phyloP scores from a whole-genome alignment of 1,140 invertebrate species.

The Proctacanthus coquilletti region DNA sequence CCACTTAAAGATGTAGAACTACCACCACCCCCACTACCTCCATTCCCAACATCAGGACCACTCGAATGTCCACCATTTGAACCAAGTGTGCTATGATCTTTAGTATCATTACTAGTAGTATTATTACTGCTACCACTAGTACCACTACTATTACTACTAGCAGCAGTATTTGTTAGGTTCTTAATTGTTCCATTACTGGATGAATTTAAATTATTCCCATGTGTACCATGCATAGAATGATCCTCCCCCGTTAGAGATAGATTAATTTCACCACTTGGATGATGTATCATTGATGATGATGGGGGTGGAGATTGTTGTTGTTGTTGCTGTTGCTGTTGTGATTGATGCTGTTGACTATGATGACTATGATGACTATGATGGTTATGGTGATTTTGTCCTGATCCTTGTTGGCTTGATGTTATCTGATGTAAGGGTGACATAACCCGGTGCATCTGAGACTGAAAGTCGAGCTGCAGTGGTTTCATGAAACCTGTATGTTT shows the following conservation, averaged over 20 bases:
- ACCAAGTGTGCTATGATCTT: background rate
- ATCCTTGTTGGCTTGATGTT: background rate
- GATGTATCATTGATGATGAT: background rate
- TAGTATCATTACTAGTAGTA: background rate
- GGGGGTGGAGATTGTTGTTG: background rate
- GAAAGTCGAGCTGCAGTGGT: background rate
- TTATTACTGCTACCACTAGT: background rate
- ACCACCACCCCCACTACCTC: background rate
- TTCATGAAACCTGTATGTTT: background rate
- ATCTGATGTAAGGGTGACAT: background rate
- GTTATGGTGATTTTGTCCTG: background rate
- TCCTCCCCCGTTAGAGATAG: no score
- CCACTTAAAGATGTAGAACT: no score
- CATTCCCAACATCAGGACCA: background rate
- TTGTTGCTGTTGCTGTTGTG: background rate
- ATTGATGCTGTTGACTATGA: background rate
- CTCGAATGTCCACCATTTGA: no score
- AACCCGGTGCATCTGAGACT: background rate
- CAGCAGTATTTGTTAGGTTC: background rate
- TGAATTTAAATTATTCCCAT: no score
- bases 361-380: background rate
- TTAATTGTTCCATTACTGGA: background rate
- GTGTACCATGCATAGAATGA: no score
- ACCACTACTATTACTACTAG: constrained; percentile 1
- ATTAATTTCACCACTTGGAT: no score